Evolutionary conservation across 2,888 invertebrate genomes (phyloP).

Genomic region (Chydorus sphaericus): DNA sequence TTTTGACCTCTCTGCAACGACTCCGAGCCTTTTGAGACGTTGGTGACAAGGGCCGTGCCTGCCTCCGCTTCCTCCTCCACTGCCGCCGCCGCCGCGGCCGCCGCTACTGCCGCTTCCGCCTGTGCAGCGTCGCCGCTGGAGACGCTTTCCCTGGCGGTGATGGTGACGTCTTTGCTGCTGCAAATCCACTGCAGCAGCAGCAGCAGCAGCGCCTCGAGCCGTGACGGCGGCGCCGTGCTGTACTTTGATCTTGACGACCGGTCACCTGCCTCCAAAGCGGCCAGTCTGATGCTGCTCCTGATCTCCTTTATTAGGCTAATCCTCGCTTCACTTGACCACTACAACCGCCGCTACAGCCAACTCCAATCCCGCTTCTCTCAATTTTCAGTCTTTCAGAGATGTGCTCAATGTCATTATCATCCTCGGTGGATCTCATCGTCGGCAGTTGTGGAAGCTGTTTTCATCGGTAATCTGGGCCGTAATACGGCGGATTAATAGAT

Average conservation of each 20-base stretch:
- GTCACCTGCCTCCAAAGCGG: too few relatives aligned
- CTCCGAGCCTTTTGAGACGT: slow-evolving; percentile 10
- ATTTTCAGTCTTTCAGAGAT: too few relatives aligned
- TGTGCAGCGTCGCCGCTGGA: neutral
- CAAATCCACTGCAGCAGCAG: neutral
- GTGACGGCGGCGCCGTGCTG: slow-evolving; percentile 8
- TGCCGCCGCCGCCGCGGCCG: slow-evolving; percentile 27
- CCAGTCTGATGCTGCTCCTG: too few relatives aligned
- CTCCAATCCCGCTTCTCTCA: too few relatives aligned
- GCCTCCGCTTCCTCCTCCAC: slow-evolving; percentile 31
- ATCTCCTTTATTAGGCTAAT: too few relatives aligned
- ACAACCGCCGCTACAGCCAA: too few relatives aligned
- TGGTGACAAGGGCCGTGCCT: slow-evolving; percentile 29
- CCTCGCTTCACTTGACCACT: too few relatives aligned
- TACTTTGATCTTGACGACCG: slow-evolving; percentile 12
- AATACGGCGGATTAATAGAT: too few relatives aligned
- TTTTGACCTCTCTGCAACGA: neutral
- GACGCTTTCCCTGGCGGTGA: neutral
- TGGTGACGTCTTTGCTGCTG: neutral
- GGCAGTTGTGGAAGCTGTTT: too few relatives aligned
- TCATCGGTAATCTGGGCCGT: too few relatives aligned
- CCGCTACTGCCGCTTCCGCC: slow-evolving; percentile 16
- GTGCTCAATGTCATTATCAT: too few relatives aligned
- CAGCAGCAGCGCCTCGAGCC: neutral
- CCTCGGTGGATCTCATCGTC: too few relatives aligned